A percentile compares a stretch with the other conserved stretches of the same genome.
Conservation (phyloP, 2,888 invertebrate species). For the Tipula unca region DNA sequence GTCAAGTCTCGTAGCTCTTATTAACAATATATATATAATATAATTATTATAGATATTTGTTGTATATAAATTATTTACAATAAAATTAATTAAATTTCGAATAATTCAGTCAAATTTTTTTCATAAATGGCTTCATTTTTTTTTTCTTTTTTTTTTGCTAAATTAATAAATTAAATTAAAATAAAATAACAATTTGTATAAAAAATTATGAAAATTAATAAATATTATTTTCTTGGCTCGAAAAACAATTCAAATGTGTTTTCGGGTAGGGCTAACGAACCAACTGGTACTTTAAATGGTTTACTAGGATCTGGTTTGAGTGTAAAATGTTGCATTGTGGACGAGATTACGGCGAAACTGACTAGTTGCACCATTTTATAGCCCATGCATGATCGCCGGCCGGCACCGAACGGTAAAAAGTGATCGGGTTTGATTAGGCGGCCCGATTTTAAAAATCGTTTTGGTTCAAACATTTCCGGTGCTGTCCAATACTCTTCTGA, state of each 20-base stretch:
- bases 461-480: constrained; percentile 52
- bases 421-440: constrained; percentile 51
- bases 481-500: constrained; percentile 51
- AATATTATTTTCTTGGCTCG: not conserved
- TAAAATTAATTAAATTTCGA: not conserved
- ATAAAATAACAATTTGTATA: not conserved
- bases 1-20: not conserved
- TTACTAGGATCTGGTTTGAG: constrained; percentile 43
- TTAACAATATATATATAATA: not conserved
- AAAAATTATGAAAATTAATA: not conserved
- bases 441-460: constrained; percentile 51
- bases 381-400: constrained; percentile 58
- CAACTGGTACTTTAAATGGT: constrained; percentile 46
- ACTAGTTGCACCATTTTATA: constrained; percentile 56
- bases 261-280: constrained; percentile 47
- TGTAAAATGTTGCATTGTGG: constrained; percentile 47
- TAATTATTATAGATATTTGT: not conserved
- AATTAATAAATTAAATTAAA: constrained; percentile 8
- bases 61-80: constrained; percentile 8
- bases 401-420: constrained; percentile 59
- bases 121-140: not conserved
- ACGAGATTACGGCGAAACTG: constrained; percentile 47
- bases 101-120: not conserved
- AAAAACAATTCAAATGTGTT: constrained; percentile 46
- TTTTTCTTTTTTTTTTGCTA: not conserved